These are phyloP conservation scores for Dryomyza anilis DNA, from an alignment of 2,888 invertebrate species.

Conservation along the genomic window DNA sequence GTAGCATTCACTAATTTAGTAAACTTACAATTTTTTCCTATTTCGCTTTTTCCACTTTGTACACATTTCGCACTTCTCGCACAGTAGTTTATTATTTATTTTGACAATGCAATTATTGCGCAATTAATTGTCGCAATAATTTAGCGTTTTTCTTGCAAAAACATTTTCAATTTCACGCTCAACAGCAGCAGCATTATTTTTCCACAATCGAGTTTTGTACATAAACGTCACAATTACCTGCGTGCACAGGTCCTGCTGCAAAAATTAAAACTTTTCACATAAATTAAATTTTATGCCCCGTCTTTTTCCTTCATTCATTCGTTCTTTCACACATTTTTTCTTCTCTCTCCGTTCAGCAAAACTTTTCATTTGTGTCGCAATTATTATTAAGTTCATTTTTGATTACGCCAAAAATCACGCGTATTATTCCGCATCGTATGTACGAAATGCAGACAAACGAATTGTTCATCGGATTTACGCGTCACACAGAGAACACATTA, in stretches of 20 bases:
- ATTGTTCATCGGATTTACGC: slow-evolving; percentile 27
- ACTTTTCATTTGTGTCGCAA: too few relatives aligned
- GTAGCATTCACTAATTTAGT: too few relatives aligned
- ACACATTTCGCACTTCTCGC: background rate
- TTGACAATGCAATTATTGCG: slow-evolving; percentile 15
- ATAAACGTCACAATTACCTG: background rate
- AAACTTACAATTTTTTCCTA: too few relatives aligned
- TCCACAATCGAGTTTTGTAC: background rate
- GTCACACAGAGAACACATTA: slow-evolving; percentile 23
- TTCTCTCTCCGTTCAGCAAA: too few relatives aligned
- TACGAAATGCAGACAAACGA: slow-evolving; percentile 2
- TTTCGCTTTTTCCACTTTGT: background rate
- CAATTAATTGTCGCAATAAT: slow-evolving; percentile 18
- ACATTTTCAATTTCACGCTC: slow-evolving; percentile 18
- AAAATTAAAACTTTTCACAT: slow-evolving; percentile 35
- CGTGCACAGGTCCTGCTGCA: background rate
- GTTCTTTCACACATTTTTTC: too few relatives aligned
- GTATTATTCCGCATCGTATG: background rate
- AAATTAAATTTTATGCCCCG: too few relatives aligned
- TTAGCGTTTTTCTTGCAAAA: background rate
- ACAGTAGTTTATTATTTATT: slow-evolving; percentile 4
- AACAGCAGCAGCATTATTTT: background rate
- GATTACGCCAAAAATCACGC: background rate
- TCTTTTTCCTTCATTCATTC: too few relatives aligned
- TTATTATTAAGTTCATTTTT: too few relatives aligned